Evolutionary conservation across 2,113 vertebrate genomes (phyloP), one percentile per base, ranked within the genome.

Genomic region (Labeo rohita): DNA sequence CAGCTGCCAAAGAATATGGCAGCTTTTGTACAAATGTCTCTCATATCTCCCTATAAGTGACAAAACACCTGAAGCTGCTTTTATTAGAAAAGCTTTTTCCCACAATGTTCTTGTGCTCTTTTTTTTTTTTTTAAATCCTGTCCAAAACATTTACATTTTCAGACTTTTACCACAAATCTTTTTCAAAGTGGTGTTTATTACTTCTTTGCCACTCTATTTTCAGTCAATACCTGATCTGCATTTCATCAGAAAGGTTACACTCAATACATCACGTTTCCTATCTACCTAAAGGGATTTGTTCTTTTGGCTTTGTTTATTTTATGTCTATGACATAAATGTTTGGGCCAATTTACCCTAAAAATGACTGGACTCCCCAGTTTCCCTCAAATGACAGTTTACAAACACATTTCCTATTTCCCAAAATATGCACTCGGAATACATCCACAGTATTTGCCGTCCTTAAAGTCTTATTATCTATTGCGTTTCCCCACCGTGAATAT

Each of bases 221-320:
- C 16, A 78, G 23, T 82, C n/a, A 68, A 70, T 52, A 83, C 61
- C 45, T 12, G 8, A 50, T 50, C n/a, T 34, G 45, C 59, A 81
- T 91, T 61, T 83, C 65, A 87, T 89, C 78, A 78, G 76, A 80
- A 88, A 76, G 84, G 56, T 89, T 59, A 59, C 84, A 83, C 76
- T 83, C 56, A 66, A 85, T 83, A 77, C 18, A 72, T 4, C 76
- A 47, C 65, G 39, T 45, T 39, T 52, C 28, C 43, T 66, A 61
- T 23, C 47, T 28, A 52, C 45, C 47, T 43, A 72, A 83, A 72
- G 49, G 47, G 28, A 52, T 34, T 52, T 52, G 21, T 70, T 21
- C 1, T 83, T 83, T 83, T 54, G 28, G 45, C 23, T 50, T 70
- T 54, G 47, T 83, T 83, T 0, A 23, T 12, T 28, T 43, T n/a